Evolutionary conservation across 1,140 invertebrate species (phyloP), one percentile per base, ranked within the genome.

Genomic region (Leguminivora glycinivorella): DNA sequence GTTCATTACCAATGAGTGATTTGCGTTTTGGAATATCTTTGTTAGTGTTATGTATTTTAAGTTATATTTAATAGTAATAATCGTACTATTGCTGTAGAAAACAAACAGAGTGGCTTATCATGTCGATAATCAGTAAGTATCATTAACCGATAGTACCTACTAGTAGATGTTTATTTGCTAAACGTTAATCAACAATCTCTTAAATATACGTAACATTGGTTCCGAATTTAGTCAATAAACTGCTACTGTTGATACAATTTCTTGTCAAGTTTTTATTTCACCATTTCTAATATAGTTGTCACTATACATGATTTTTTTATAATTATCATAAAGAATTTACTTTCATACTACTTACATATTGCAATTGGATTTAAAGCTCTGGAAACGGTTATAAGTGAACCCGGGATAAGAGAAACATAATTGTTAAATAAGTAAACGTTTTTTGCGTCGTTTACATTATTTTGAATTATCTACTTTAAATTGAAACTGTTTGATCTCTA

Each of bases 101-200:
- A 52, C 17, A 17, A 22, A 52, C 47, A 52, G 22, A 52, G 17
- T 22, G 19, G 19, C 14, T 9, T 52, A 52, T 52, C 47, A 22
- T 52, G 47, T 52, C 22, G n/a, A n/a, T 52, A 17, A 52, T 52
- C 47, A 52, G 47, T 52, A 10, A 52, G 47, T 52, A 52, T 52
- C 17, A 52, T 52, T 22, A 52, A 22, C 47, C 19, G 47, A 52
- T 22, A 52, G 47, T 52, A 52, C 22, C 47, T 9, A 19, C 19
- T 22, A 52, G 47, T 52, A 19, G n/a, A 2, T 17, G n/a, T 43
- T 52, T 52, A 52, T 22, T 9, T 6, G 17, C n/a, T 52, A 52
- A 52, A 52, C 19, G 17, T 7, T 52, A 52, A 52, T 22, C 22
- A 52, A 22, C 47, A 22, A 52, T 3, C 22, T 9, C 19, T 22